Evolutionary conservation across 2,888 invertebrate species (phyloP), one percentile per base, ranked within the genome.

Genomic region (Acronicta leporina): DNA sequence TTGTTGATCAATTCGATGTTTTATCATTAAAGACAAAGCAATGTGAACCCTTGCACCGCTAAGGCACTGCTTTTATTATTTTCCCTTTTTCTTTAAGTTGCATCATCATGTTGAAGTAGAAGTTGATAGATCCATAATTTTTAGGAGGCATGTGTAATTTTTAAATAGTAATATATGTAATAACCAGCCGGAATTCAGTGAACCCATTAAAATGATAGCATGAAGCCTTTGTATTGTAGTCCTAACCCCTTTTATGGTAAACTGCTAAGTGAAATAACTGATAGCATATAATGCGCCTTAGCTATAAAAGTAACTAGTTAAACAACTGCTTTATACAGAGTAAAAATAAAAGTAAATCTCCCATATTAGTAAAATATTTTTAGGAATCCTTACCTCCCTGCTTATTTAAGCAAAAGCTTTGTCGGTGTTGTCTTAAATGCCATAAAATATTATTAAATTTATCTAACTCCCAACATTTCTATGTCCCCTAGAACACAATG

Each of bases 401-500:
- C 91, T 90, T 84, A 80, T 90, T 87, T 68, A 86, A 85, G 92
- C 91, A 84, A 44, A 38, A 87, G 90, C 90, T 92, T 92, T 81
- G 73, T 92, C 89, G 73, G 82, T 91, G 91, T 91, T 89, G 90
- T 90, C 61, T 72, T 44, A 53, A 52, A 47, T 13, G 49, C 44
- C 54, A 35, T 43, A 14, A 41, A 52, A 27, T 59, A 46, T 45
- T 14, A 27, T 6, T 35, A 10, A 15, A 7, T 33, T 16, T 30
- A 41, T 62, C 62, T 74, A 55, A 69, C 68, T 65, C 41, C 50
- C 50, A 27, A 46, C 46, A 65, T 77, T 63, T 76, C 65, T 81
- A 43, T 77, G 56, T 73, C 75, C 72, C 75, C 75, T 94, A 92
- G 94, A 95, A 74, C 92, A 95, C 87, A 94, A 94, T 61, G 96